Evolutionary conservation across 2,797 vertebrate genomes (phyloP).

Genomic region (Cryptoblepharus egeriae): DNA sequence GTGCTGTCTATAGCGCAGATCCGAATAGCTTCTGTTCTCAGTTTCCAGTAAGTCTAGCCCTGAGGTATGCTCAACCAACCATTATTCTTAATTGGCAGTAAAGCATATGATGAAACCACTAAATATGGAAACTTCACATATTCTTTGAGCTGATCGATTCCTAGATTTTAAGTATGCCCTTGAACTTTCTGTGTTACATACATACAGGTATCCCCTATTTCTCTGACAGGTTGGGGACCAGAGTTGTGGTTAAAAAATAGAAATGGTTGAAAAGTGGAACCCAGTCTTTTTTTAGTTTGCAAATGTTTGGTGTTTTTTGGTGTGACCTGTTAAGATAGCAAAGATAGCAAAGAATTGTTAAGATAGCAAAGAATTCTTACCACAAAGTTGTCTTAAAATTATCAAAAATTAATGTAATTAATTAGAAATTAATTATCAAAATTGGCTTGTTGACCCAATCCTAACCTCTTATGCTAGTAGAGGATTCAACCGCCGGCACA

Average conservation of each 20-base stretch:
- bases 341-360: no score
- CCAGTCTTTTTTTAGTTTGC: no score
- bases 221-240: no score
- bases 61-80: constrained; percentile 15
- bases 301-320: no score
- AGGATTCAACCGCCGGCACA: no score
- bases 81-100: constrained; percentile 20
- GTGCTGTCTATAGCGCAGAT: background rate
- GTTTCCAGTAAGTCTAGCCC: constrained; percentile 26
- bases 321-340: no score
- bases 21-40: constrained; percentile 16
- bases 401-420: background rate
- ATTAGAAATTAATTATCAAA: no score
- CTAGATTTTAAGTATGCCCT: rapidly evolving
- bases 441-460: background rate
- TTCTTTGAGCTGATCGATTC: background rate
- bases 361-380: no score
- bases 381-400: background rate
- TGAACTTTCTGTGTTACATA: background rate
- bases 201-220: no score
- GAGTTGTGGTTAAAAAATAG: no score
- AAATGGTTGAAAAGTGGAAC: no score
- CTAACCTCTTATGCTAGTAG: no score
- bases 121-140: background rate
- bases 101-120: background rate